phyloP scores from a whole-genome alignment of 2,888 invertebrate genomes.

The Dynastes grantii region DNA sequence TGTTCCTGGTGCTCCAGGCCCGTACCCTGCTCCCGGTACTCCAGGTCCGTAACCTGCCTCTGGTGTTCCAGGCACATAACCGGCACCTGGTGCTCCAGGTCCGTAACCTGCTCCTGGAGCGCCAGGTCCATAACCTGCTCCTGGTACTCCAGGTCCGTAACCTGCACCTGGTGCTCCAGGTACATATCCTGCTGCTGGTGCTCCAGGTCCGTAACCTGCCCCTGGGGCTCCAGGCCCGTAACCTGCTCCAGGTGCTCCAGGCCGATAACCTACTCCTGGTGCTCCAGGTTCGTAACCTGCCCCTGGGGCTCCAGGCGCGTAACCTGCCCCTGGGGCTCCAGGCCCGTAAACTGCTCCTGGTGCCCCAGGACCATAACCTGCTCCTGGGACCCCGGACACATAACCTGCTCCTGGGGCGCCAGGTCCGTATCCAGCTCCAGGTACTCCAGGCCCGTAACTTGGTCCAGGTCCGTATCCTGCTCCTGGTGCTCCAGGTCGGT shows the following conservation, averaged over 20 bases:
- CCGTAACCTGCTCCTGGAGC: constrained; percentile 35
- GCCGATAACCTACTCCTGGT: background rate
- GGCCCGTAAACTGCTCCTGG: constrained; percentile 29
- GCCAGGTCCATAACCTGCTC: constrained; percentile 41
- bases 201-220: constrained; percentile 18
- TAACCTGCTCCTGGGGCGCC: constrained; percentile 14
- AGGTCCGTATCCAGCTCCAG: constrained; percentile 37
- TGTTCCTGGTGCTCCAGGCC: no score
- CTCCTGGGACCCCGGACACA: constrained; percentile 6
- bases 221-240: background rate
- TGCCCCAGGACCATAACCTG: constrained; percentile 34
- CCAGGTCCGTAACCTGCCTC: constrained; percentile 31
- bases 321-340: no score
- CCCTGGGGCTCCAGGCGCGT: constrained; percentile 24
- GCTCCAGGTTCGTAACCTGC: constrained; percentile 21
- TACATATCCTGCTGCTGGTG: background rate
- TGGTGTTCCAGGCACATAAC: constrained; percentile 39
- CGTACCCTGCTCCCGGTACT: background rate
- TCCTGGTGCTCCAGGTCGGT: constrained; percentile 36
- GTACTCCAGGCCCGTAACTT: constrained; percentile 43
- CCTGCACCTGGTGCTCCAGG: background rate
- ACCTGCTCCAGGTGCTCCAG: background rate
- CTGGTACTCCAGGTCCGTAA: constrained; percentile 19
- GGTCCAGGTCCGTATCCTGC: constrained; percentile 36
- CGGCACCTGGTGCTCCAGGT: constrained; percentile 33